Conservation (phyloP, 2,888 invertebrate genomes). For the Bhutanitis thaidina region DNA sequence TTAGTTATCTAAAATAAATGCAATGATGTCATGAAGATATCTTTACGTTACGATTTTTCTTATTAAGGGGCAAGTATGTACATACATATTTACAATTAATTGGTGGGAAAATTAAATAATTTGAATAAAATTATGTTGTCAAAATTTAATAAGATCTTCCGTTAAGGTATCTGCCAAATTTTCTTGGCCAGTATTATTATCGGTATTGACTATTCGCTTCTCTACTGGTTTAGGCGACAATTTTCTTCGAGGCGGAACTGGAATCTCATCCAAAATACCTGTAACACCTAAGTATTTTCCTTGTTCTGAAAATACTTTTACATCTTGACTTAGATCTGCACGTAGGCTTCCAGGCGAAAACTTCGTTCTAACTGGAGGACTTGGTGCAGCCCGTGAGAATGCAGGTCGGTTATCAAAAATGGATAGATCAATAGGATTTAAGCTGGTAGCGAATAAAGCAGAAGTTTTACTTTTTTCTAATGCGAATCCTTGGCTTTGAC, state of each 20-base stretch:
- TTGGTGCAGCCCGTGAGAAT: constrained; percentile 66
- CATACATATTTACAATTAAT: constrained; percentile 20
- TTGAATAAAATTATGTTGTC: constrained; percentile 22
- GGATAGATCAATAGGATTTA: constrained; percentile 47
- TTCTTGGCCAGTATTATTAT: constrained; percentile 29
- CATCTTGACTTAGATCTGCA: constrained; percentile 39
- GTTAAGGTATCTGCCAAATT: constrained; percentile 31
- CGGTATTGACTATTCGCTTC: constrained; percentile 25
- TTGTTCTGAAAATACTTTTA: constrained; percentile 46
- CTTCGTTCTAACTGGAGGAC: constrained; percentile 67
- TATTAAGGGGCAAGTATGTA: constrained; percentile 21
- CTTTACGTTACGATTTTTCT: neutral
- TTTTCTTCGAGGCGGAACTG: constrained; percentile 64
- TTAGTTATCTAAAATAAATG: neutral
- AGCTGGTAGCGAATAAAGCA: constrained; percentile 44
- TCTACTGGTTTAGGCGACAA: constrained; percentile 49
- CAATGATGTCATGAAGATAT: constrained; percentile 8
- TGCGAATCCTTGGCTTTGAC: constrained; percentile 39
- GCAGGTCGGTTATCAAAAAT: constrained; percentile 66
- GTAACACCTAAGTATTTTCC: constrained; percentile 48
- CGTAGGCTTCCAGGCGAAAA: constrained; percentile 49
- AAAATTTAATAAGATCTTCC: constrained; percentile 72
- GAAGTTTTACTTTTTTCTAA: constrained; percentile 70
- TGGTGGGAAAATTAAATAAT: constrained; percentile 28
- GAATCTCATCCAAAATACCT: constrained; percentile 56